A percentile compares a stretch with the other conserved stretches of the same genome.
phyloP scores from a whole-genome alignment of 2,113 vertebrate genomes.

The Chloroceryle aenea region DNA sequence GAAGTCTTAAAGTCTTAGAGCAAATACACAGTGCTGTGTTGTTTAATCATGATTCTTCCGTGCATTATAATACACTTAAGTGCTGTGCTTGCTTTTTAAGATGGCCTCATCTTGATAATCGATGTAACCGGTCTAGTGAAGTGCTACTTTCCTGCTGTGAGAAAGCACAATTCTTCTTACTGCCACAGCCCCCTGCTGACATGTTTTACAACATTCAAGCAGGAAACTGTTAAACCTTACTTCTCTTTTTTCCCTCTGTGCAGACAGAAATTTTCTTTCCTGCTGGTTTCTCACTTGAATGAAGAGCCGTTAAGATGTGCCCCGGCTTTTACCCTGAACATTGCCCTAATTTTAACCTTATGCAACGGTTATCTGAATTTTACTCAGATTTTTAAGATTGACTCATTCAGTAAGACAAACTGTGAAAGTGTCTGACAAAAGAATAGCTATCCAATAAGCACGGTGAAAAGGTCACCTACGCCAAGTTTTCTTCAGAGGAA shows the following conservation, averaged over 20 bases:
- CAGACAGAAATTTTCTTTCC: slow-evolving; percentile 55
- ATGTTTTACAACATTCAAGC: slow-evolving; percentile 62
- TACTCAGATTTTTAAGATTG: slow-evolving; percentile 68
- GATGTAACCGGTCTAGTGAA: slow-evolving; percentile 7
- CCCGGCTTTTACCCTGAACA: slow-evolving; percentile 32
- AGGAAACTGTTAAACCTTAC: slow-evolving; percentile 69
- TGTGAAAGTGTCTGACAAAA: slow-evolving; percentile 7
- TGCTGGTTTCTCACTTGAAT: slow-evolving; percentile 45
- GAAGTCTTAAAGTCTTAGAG: neutral
- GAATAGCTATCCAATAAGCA: slow-evolving; percentile 43
- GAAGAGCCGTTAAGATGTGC: slow-evolving; percentile 39
- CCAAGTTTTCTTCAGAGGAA: neutral
- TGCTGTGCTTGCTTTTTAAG: slow-evolving; percentile 37
- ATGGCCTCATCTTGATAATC: slow-evolving; percentile 13
- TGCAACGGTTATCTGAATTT: slow-evolving; percentile 60
- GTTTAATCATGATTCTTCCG: neutral
- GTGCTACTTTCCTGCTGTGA: slow-evolving; percentile 32
- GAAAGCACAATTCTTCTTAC: slow-evolving; percentile 8
- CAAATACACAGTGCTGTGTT: neutral
- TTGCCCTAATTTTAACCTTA: slow-evolving; percentile 73
- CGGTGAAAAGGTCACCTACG: slow-evolving; percentile 64
- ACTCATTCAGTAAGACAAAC: slow-evolving; percentile 68
- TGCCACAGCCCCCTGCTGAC: slow-evolving; percentile 47
- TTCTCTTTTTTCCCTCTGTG: slow-evolving; percentile 41
- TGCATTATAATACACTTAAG: neutral